These are phyloP conservation scores for Gallinago jamesoni DNA, from an alignment of 2,113 vertebrate genomes.

Conservation along the genomic window DNA sequence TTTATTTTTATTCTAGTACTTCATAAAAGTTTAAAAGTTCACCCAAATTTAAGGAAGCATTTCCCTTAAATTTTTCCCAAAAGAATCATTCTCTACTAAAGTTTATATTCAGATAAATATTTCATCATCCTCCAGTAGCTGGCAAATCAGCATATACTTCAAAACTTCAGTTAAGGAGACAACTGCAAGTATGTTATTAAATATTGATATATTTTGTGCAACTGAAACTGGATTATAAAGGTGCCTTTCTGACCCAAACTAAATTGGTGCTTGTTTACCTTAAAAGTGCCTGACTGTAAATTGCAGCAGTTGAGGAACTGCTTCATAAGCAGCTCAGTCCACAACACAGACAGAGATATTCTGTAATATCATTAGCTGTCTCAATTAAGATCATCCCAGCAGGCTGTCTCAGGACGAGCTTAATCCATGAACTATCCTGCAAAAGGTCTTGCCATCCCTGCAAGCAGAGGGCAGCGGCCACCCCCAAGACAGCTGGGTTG, in stretches of 20 bases:
- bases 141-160: background rate
- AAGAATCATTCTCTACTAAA: background rate
- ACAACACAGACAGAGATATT: background rate
- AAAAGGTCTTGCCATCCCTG: background rate
- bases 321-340: background rate
- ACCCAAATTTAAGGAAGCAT: background rate
- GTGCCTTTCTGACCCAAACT: background rate
- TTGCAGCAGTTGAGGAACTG: background rate
- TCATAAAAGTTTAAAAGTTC: background rate
- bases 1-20: background rate
- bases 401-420: background rate
- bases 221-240: background rate
- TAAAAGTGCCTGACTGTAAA: background rate
- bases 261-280: background rate
- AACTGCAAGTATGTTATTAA: background rate
- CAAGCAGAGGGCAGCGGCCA: background rate
- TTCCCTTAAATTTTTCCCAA: background rate
- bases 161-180: background rate
- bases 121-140: background rate
- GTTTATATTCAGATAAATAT: constrained; percentile 26
- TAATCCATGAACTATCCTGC: background rate
- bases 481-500: background rate
- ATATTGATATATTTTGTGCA: background rate
- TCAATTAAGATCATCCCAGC: background rate
- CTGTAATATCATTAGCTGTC: background rate